These are phyloP conservation scores for Alectura lathami DNA, from an alignment of 2,113 vertebrate genomes.

Conservation along the genomic window DNA sequence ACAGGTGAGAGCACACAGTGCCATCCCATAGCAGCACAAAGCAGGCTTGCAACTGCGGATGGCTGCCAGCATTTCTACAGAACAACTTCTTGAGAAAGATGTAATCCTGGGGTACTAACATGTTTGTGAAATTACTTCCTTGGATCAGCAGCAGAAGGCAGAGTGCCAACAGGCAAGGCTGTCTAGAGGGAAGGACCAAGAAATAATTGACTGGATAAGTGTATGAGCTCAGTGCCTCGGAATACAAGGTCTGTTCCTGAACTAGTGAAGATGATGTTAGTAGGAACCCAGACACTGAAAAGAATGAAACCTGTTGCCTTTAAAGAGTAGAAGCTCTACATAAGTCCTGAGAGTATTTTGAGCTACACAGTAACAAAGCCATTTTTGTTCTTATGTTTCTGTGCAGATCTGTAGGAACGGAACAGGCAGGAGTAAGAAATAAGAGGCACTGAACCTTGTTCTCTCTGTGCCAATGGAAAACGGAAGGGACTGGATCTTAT, in stretches of 20 bases:
- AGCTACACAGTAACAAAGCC: not conserved
- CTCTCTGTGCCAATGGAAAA: not conserved
- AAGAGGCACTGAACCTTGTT: not conserved
- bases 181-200: not conserved
- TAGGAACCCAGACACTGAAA: not conserved
- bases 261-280: not conserved
- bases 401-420: not conserved
- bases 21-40: rapidly evolving
- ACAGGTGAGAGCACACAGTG: not conserved
- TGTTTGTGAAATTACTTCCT: not conserved
- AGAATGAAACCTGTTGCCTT: not conserved
- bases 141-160: not conserved
- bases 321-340: not conserved
- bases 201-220: not conserved
- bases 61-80: not conserved
- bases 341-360: not conserved
- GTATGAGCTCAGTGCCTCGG: not conserved
- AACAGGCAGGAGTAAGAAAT: not conserved
- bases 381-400: not conserved
- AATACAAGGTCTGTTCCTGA: not conserved
- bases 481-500: not conserved
- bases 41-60: rapidly evolving
- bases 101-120: not conserved
- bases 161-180: not conserved
- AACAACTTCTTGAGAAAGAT: not conserved